Conservation (phyloP, 2,888 invertebrate species). For the Philhelius pedissequus region DNA sequence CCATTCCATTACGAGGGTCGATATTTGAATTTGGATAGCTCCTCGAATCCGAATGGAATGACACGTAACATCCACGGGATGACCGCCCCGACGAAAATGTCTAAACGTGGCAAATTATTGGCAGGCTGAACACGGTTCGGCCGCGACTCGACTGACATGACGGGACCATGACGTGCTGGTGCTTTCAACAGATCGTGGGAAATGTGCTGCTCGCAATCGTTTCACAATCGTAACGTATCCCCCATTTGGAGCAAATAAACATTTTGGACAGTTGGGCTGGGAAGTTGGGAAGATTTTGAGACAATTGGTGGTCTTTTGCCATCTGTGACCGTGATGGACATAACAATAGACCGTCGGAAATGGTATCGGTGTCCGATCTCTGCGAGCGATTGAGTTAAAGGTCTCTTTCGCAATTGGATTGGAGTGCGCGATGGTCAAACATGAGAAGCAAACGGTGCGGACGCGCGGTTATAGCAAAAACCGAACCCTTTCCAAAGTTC, state of each 20-base stretch:
- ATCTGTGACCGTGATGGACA: conserved; percentile 69
- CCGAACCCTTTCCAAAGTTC: conserved; percentile 52
- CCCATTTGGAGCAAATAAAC: conserved; percentile 61
- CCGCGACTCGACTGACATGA: no score
- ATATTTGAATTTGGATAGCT: conserved; percentile 16
- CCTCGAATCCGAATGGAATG: not conserved
- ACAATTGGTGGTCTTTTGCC: conserved; percentile 53
- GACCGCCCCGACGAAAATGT: conserved; percentile 48
- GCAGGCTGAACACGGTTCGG: conserved; percentile 13
- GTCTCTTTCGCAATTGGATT: conserved; percentile 7
- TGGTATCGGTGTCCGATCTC: conserved; percentile 58
- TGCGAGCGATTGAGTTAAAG: conserved; percentile 57
- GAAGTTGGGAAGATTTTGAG: conserved; percentile 51
- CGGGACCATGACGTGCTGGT: not conserved
- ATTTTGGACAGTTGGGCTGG: conserved; percentile 55
- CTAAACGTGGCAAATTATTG: conserved; percentile 65
- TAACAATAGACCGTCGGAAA: conserved; percentile 59
- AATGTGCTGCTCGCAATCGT: conserved; percentile 22
- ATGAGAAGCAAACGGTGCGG: conserved; percentile 23
- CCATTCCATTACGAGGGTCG: not conserved
- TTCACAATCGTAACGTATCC: conserved; percentile 17
- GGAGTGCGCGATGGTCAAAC: conserved; percentile 30
- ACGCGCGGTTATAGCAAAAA: no score
- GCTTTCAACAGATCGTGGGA: conserved; percentile 56
- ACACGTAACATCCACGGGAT: conserved; percentile 5